Conservation (phyloP, 2,888 invertebrate species). For the Drosophila fulvimacula region DNA sequence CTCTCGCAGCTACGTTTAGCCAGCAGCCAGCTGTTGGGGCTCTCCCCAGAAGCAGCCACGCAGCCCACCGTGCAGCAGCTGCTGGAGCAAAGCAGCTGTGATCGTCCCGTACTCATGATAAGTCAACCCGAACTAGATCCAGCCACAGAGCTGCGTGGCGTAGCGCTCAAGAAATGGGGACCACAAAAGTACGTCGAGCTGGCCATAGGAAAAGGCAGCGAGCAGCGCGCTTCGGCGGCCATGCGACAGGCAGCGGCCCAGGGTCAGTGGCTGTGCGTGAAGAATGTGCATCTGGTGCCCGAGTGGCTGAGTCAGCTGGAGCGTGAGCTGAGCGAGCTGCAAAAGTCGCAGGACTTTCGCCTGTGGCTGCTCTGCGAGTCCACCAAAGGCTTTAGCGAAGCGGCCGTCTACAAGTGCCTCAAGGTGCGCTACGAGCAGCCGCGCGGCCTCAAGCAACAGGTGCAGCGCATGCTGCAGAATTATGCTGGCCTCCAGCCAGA, state of each 20-base stretch:
- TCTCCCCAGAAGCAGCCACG: conserved; percentile 74
- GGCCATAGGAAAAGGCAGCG: conserved; percentile 93
- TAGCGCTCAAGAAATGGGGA: conserved; percentile 86
- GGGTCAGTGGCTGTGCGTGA: conserved; percentile 92
- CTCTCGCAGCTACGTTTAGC: conserved; percentile 90
- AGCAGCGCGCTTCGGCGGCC: conserved; percentile 87
- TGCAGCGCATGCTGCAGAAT: conserved; percentile 90
- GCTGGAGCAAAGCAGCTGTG: conserved; percentile 80
- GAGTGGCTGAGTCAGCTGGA: conserved; percentile 89
- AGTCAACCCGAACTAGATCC: conserved; percentile 96
- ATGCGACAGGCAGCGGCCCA: conserved; percentile 87
- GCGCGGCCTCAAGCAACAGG: conserved; percentile 93
- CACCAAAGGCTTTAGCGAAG: conserved; percentile 90
- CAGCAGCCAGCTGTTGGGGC: conserved; percentile 86
- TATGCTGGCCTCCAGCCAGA: conserved; percentile 86
- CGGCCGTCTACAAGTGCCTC: conserved; percentile 91
- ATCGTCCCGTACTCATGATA: conserved; percentile 92
- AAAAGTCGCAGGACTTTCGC: conserved; percentile 87
- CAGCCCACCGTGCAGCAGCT: conserved; percentile 83
- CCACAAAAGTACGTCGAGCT: conserved; percentile 88
- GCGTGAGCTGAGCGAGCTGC: conserved; percentile 87
- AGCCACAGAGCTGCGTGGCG: conserved; percentile 90
- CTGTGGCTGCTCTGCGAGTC: conserved; percentile 96
- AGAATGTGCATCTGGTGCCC: conserved; percentile 92
- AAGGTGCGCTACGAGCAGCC: conserved; percentile 94